Conservation (phyloP, 1,140 invertebrate genomes). For the Akabosia matsudoensis region DNA sequence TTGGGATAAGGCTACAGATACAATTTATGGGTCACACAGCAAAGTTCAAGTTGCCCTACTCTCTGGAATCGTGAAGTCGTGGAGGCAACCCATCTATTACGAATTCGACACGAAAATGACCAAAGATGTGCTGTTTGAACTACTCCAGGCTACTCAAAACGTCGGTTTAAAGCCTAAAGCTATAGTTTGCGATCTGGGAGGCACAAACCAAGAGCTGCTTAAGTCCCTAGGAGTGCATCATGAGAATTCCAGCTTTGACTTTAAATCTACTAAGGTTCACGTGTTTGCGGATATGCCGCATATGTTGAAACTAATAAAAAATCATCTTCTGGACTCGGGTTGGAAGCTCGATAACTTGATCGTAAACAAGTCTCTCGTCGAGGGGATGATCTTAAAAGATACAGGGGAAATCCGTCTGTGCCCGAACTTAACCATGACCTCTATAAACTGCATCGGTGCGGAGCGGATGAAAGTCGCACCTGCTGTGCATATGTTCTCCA, state of each 20-base stretch:
- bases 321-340: constrained; percentile 44
- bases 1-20: too few relatives aligned
- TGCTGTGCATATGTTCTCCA: background rate
- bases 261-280: constrained; percentile 37
- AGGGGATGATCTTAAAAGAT: background rate
- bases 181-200: constrained; percentile 1
- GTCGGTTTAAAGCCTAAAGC: background rate
- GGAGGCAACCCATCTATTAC: too few relatives aligned
- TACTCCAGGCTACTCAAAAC: too few relatives aligned
- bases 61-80: too few relatives aligned
- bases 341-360: background rate
- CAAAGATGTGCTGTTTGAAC: too few relatives aligned
- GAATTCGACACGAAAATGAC: too few relatives aligned
- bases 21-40: too few relatives aligned
- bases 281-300: constrained; percentile 43
- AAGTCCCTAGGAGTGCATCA: background rate
- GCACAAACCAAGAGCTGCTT: background rate
- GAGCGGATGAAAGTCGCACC: background rate
- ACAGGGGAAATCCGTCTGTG: background rate
- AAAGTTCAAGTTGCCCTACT: too few relatives aligned
- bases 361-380: background rate
- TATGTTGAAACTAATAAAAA: constrained; percentile 42
- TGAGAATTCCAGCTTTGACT: too few relatives aligned
- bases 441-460: background rate
- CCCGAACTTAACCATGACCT: background rate